Conservation (phyloP, 1,140 invertebrate genomes). For the Macrotrachela quadricornifera region DNA sequence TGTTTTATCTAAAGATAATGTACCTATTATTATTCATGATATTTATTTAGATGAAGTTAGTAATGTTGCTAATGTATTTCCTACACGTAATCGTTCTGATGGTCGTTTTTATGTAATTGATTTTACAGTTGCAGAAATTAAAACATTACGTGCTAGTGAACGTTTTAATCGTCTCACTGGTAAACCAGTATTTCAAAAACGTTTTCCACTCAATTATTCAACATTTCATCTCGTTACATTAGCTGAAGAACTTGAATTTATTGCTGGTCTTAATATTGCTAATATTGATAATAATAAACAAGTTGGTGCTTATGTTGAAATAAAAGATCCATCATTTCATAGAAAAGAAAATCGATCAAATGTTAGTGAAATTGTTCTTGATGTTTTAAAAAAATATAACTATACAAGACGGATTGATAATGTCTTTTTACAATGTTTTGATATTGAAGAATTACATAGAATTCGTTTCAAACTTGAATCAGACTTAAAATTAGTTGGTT, state of each 20-base stretch:
- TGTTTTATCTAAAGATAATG: constrained; percentile 14
- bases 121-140: constrained; percentile 6
- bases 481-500: background rate
- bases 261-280: background rate
- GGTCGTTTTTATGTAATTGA: constrained; percentile 3
- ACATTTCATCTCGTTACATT: constrained; percentile 4
- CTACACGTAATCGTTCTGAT: background rate
- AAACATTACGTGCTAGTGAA: background rate
- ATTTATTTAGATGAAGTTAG: constrained; percentile 11
- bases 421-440: constrained; percentile 6
- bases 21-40: constrained; percentile 15
- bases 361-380: constrained; percentile 6
- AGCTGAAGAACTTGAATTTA: constrained; percentile 5
- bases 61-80: constrained; percentile 10
- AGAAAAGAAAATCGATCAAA: background rate
- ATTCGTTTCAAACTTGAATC: constrained; percentile 1
- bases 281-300: background rate
- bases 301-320: constrained; percentile 6
- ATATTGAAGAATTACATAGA: background rate
- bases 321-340: constrained; percentile 7
- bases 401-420: background rate
- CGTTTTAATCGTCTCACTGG: background rate
- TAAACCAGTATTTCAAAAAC: background rate
- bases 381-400: background rate
- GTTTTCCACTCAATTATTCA: constrained; percentile 1